phyloP scores from a whole-genome alignment of 2,797 vertebrate genomes.

The Pangasius djambal region DNA sequence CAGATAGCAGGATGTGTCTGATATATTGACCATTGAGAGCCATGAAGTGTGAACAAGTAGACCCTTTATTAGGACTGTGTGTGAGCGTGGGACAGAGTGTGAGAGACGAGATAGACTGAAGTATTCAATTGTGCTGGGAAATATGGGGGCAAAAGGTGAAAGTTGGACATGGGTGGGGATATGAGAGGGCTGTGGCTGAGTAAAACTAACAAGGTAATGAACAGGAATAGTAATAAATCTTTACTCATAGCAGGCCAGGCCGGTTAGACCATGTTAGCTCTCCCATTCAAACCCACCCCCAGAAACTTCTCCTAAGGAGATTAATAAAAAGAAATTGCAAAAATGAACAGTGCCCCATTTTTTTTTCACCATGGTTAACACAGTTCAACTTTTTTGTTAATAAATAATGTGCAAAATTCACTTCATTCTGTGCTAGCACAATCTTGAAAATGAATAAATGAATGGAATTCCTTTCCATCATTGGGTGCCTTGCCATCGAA shows the following conservation, averaged over 20 bases:
- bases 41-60: slow-evolving; percentile 13
- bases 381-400: neutral
- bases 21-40: slow-evolving; percentile 30
- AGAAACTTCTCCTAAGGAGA: neutral
- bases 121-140: neutral
- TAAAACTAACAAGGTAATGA: slow-evolving; percentile 48
- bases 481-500: neutral
- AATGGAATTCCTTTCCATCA: neutral
- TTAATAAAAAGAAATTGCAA: neutral
- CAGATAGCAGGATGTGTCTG: slow-evolving; percentile 44
- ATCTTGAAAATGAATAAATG: neutral
- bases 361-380: neutral
- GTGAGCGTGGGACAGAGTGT: slow-evolving; percentile 1
- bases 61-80: slow-evolving; percentile 5
- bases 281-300: slow-evolving; percentile 24
- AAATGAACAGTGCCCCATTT: neutral
- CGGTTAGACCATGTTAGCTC: slow-evolving; percentile 52
- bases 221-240: slow-evolving; percentile 26
- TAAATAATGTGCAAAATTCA: neutral
- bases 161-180: neutral
- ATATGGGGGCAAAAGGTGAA: slow-evolving; percentile 20
- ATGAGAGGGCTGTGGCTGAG: neutral
- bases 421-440: neutral
- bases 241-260: slow-evolving; percentile 33
- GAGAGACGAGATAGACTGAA: neutral